Evolutionary conservation across 1,140 invertebrate species (phyloP).

Genomic region (Tyrophagus putrescentiae): DNA sequence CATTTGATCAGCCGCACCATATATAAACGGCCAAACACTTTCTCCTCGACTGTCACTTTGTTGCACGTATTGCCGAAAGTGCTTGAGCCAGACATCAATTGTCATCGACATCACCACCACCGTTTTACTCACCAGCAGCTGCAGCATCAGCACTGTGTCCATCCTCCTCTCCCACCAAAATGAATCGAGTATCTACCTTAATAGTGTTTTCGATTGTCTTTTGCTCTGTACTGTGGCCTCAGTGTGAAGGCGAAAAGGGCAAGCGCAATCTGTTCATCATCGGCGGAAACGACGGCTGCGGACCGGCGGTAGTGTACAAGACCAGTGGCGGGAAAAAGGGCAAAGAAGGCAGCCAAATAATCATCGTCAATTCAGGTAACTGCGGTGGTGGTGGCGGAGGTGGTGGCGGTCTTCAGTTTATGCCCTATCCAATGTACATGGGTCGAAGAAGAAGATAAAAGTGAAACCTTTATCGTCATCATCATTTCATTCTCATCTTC

Average conservation of each 20-base stretch:
- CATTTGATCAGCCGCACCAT: neutral
- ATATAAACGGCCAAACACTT: neutral
- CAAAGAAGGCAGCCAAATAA: neutral
- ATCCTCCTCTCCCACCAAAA: too few species aligned
- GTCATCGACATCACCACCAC: neutral
- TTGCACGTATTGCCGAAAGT: neutral
- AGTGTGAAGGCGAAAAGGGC: neutral
- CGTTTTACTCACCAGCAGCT: neutral
- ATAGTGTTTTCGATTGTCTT: neutral
- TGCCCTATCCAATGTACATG: too few species aligned
- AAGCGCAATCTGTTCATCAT: slow-evolving; percentile 4
- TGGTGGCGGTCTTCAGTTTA: slow-evolving; percentile 9
- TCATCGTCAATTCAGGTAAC: slow-evolving; percentile 1
- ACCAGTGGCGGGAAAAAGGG: neutral
- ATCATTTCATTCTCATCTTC: neutral
- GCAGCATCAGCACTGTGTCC: neutral
- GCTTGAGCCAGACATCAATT: neutral
- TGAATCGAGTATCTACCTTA: neutral
- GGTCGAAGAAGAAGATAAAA: neutral
- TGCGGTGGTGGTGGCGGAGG: slow-evolving; percentile 4
- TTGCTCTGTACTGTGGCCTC: neutral
- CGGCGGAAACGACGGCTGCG: neutral
- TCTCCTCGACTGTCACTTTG: neutral
- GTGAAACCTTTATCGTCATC: neutral
- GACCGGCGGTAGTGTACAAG: slow-evolving; percentile 8